These are phyloP conservation scores for Poeciliopsis presidionis DNA, from an alignment of 2,797 vertebrate species.

Conservation along the genomic window DNA sequence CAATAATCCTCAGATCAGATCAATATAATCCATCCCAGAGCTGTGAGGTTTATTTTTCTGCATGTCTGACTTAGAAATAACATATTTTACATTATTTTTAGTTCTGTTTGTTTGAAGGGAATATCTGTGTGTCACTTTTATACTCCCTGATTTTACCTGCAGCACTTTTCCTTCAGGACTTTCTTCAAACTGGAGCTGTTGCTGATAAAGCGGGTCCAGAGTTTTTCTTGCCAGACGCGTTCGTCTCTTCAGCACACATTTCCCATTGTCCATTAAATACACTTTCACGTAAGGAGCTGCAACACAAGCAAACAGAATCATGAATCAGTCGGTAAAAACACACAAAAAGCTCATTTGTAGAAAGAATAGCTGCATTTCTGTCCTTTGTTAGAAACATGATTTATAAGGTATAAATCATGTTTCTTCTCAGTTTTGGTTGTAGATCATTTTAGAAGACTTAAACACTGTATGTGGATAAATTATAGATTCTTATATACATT, in stretches of 20 bases:
- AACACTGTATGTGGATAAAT: background rate
- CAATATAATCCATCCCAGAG: background rate
- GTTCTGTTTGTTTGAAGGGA: background rate
- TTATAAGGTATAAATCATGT: background rate
- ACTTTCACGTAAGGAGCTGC: conserved; percentile 97
- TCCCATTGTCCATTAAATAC: conserved; percentile 96
- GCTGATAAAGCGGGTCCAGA: conserved; percentile 96
- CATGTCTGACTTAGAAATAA: background rate
- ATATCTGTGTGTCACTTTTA: background rate
- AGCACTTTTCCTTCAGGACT: conserved; percentile 93
- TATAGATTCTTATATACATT: background rate
- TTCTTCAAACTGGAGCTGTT: conserved; percentile 95
- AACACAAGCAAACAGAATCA: conserved; percentile 17
- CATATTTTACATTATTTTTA: background rate
- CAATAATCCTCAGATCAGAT: background rate
- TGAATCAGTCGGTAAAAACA: background rate
- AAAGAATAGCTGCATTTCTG: background rate
- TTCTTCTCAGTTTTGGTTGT: background rate
- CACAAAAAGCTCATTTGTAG: conserved; percentile 2
- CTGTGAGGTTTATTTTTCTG: background rate
- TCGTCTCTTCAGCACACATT: conserved; percentile 97
- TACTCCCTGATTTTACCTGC: conserved; percentile 51
- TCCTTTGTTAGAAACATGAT: background rate
- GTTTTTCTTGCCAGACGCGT: conserved; percentile 97
- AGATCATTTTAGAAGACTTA: background rate